Evolutionary conservation across 1,140 invertebrate genomes (phyloP), one percentile per base, ranked within the genome.

Genomic region (Dreissena rostriformis): DNA sequence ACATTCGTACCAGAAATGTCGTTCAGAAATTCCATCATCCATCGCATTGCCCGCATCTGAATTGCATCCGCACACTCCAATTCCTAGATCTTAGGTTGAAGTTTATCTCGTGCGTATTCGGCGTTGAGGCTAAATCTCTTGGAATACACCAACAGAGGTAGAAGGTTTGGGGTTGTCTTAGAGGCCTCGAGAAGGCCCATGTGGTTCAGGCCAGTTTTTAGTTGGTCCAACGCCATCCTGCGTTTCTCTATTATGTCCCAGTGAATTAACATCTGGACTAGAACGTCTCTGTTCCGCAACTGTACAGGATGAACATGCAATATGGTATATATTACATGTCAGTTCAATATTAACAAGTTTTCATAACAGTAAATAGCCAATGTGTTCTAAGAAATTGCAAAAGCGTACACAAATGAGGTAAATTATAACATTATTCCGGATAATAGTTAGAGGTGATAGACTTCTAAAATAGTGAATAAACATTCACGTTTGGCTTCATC

Each of bases 161-260:
- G 14, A n/a, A 81, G 19, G 19, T 55, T 24, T n/a, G 66, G 51
- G 22, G 52, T 81, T 8, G 49, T 61, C 55, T 81, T 81, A 39
- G 78, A 72, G 17, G 67, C 68, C 17, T 81, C 53, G 10, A 81
- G 78, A n/a, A 81, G 72, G 0, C 78, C 78, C 67, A 81, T 22
- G 29, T 81, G 78, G 39, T 81, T 72, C 1, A 81, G 28, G 19
- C 78, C 78, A 29, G 63, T 12, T 51, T 81, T 81, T 51, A 81
- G 29, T 11, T 72, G 55, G 29, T 81, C 78, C 52, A 81, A 49
- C 11, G 78, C 70, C 15, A 11, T 63, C 26, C 72, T 81, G 11
- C 78, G 17, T 52, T 81, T 81, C 19, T 81, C 78, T 17, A 81
- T 61, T 19, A 81, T 72, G 49, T 55, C 57, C 78, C 78, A 81